Evolutionary conservation across 2,888 invertebrate genomes (phyloP).

Genomic region (Platypus cylindrus): DNA sequence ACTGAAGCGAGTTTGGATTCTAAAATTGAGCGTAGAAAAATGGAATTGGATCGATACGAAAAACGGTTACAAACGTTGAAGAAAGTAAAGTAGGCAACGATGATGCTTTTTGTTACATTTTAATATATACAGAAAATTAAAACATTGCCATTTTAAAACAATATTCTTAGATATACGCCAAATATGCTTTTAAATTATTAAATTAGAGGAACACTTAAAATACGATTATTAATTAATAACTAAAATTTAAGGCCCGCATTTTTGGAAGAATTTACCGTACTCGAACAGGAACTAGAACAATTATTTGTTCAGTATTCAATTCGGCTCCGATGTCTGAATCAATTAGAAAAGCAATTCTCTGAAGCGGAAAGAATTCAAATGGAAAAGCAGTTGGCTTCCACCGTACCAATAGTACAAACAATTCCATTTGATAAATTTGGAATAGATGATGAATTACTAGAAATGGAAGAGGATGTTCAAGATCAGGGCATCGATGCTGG

Average conservation of each 20-base stretch:
- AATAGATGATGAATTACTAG: slow-evolving; percentile 17
- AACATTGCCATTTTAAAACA: no score
- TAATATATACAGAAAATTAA: no score
- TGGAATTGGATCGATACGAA: slow-evolving; percentile 84
- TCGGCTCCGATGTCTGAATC: slow-evolving; percentile 77
- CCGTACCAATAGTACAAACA: slow-evolving; percentile 44
- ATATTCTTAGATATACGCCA: no score
- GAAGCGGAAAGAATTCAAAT: slow-evolving; percentile 67
- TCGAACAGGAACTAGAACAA: slow-evolving; percentile 72
- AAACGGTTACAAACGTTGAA: slow-evolving; percentile 87
- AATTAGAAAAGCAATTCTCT: slow-evolving; percentile 75
- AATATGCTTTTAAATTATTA: no score
- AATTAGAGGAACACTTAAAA: no score
- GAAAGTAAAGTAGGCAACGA: slow-evolving; percentile 62
- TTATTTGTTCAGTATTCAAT: slow-evolving; percentile 81
- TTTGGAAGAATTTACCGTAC: slow-evolving; percentile 85
- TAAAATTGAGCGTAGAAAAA: slow-evolving; percentile 81
- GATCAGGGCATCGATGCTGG: no score
- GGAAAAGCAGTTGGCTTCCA: slow-evolving; percentile 54
- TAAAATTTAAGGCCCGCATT: slow-evolving; percentile 66
- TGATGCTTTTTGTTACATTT: no score
- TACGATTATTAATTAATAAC: slow-evolving; percentile 1
- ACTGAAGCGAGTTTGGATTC: slow-evolving; percentile 82
- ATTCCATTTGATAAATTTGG: slow-evolving; percentile 33
- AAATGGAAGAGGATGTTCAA: slow-evolving; percentile 19